Base-by-base conservation (phyloP, 2,888 invertebrate genomes). In the Idaea biselata region DNA sequence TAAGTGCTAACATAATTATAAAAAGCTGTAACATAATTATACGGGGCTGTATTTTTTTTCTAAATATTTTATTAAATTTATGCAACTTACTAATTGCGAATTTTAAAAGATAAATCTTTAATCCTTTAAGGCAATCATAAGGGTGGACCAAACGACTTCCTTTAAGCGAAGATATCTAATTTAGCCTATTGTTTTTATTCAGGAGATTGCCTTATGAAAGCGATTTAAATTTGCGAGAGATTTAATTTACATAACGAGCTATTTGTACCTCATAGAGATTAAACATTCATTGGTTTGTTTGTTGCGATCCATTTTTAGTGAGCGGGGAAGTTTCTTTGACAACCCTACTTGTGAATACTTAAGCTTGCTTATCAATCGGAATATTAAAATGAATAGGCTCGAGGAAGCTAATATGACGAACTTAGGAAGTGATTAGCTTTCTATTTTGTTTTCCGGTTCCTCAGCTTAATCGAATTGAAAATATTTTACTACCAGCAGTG, bases 211-310 rank as follows among this genome's bases (percentile, higher is more conserved):
- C 88, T 89, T 87, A 87, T 89, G 86, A 87, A 90, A 87, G 85
- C 83, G 83, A 87, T 89, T 90, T 84, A 88, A 89, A 90, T 89
- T 89, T 88, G 82, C 86, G 86, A 87, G 84, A 88, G 87, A 87
- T 89, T 88, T 86, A 87, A 91, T 91, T 91, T 89, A 84, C 90
- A 90, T 91, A 89, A 90, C 88, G 88, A 87, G 87, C 89, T 86
- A 90, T 91, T 89, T 89, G 88, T 90, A 88, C 86, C 84, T 86
- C 81, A 83, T 82, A 80, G 83, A 86, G 84, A 86, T 86, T 86
- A 84, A 84, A 82, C 81, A 83, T 79, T 81, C 80, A 80, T 78
- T 76, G 74, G 79, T 79, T 78, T 85, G 84, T 86, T 86, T 82
- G 81, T 71, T 71, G 76, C 77, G 79, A 76, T 78, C 77, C 78